phyloP scores from a whole-genome alignment of 2,797 vertebrate species.

The Peromyscus eremicus region DNA sequence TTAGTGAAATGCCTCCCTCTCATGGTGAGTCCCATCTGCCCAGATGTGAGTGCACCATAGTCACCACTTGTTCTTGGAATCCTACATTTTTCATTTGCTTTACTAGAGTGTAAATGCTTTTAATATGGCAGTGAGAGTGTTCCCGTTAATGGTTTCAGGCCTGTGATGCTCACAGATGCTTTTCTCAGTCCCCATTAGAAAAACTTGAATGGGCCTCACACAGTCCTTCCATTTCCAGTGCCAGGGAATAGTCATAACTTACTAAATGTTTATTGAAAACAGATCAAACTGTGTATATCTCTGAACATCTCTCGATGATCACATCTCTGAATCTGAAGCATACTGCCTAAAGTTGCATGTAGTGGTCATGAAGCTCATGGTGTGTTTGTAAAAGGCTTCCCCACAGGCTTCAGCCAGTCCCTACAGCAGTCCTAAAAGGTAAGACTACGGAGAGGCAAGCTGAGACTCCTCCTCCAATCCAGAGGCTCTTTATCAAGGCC shows the following conservation, averaged over 20 bases:
- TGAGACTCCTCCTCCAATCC: not conserved
- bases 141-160: not conserved
- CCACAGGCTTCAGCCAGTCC: not conserved
- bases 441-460: not conserved
- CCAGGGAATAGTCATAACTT: slow-evolving; percentile 32
- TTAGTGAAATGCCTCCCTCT: not conserved
- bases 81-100: not conserved
- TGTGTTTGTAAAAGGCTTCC: slow-evolving; percentile 46
- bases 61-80: not conserved
- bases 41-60: too few species aligned
- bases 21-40: not conserved
- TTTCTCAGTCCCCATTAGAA: not conserved
- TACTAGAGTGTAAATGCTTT: slow-evolving; percentile 33
- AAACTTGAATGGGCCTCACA: too few species aligned
- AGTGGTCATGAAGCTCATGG: not conserved
- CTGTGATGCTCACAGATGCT: slow-evolving; percentile 15
- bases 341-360: not conserved
- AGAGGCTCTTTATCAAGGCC: not conserved
- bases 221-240: not conserved
- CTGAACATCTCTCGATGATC: not conserved
- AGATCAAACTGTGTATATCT: not conserved
- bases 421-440: not conserved
- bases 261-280: slow-evolving; percentile 15
- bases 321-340: slow-evolving; percentile 8
- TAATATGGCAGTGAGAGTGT: slow-evolving; percentile 1